Conservation (phyloP, 2,888 invertebrate species). For the Perdita meconis region DNA sequence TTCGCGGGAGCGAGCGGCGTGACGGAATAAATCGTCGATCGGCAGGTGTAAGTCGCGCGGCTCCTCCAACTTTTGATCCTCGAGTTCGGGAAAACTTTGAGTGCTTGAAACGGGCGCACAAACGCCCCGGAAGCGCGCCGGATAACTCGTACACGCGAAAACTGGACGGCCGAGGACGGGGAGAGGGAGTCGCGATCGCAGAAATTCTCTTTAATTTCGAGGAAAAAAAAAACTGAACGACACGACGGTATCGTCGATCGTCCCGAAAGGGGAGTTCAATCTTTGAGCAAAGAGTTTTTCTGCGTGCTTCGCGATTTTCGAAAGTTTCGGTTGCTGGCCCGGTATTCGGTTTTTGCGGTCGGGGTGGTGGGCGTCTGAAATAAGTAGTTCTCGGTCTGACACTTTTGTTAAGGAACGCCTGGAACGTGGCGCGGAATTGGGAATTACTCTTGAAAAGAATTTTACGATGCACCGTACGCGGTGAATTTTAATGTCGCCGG, state of each 20-base stretch:
- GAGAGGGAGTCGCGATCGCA: constrained; percentile 67
- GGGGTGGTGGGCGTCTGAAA: background rate
- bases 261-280: no score
- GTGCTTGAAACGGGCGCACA: constrained; percentile 17
- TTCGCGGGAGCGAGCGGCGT: constrained; percentile 51
- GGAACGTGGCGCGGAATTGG: constrained; percentile 37
- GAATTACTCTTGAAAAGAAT: constrained; percentile 34
- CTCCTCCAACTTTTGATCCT: constrained; percentile 64
- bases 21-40: constrained; percentile 76
- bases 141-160: constrained; percentile 21
- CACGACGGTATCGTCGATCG: background rate
- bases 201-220: constrained; percentile 71
- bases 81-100: constrained; percentile 32
- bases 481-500: constrained; percentile 31
- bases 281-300: no score
- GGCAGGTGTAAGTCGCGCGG: constrained; percentile 66
- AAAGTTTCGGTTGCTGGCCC: background rate
- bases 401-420: constrained; percentile 25
- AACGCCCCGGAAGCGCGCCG: constrained; percentile 1
- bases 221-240: background rate
- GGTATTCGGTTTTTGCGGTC: background rate
- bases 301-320: background rate
- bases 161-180: constrained; percentile 12
- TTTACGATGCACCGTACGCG: constrained; percentile 13
- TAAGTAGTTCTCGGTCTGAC: constrained; percentile 21